A percentile compares a stretch with the other conserved stretches of the same genome.
Conservation (phyloP, 1,140 invertebrate genomes). For the Drosophila tani region DNA sequence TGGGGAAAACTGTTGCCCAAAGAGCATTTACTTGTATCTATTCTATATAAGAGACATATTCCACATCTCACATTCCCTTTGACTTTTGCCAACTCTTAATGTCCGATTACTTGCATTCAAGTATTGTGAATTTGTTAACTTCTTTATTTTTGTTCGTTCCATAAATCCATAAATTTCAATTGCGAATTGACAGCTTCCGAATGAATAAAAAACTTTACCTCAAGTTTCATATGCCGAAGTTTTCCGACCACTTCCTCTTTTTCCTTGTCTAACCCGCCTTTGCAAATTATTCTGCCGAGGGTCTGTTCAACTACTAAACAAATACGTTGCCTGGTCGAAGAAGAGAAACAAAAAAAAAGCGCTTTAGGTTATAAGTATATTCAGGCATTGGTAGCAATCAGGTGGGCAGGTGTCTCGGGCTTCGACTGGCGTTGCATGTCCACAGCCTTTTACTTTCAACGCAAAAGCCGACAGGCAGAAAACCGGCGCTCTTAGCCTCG, state of each 20-base stretch:
- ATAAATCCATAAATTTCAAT: slow-evolving; percentile 21
- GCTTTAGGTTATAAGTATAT: not conserved
- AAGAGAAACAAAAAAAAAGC: slow-evolving; percentile 30
- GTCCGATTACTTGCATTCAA: slow-evolving; percentile 1
- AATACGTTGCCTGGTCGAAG: slow-evolving; percentile 35
- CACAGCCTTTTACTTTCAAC: slow-evolving; percentile 76
- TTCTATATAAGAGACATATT: not conserved
- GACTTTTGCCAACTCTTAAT: not conserved
- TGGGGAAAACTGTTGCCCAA: slow-evolving; percentile 22
- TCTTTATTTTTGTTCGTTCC: not conserved
- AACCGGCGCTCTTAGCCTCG: slow-evolving; percentile 16
- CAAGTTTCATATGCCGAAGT: slow-evolving; percentile 27
- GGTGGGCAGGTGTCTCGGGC: slow-evolving; percentile 52
- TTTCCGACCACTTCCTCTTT: slow-evolving; percentile 3
- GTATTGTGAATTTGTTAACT: not conserved
- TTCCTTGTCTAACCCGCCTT: slow-evolving; percentile 5
- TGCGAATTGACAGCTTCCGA: slow-evolving; percentile 12
- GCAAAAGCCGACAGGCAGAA: slow-evolving; percentile 33
- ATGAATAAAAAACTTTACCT: slow-evolving; percentile 17
- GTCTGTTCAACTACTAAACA: slow-evolving; percentile 39
- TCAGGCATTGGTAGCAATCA: slow-evolving; percentile 19
- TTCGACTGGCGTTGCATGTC: slow-evolving; percentile 43
- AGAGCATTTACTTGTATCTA: slow-evolving; percentile 25
- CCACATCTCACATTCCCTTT: not conserved
- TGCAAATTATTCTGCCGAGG: slow-evolving; percentile 8